These are phyloP conservation scores for Sebastes hubbsi DNA, from an alignment of 2,797 vertebrate species.

Conservation along the genomic window DNA sequence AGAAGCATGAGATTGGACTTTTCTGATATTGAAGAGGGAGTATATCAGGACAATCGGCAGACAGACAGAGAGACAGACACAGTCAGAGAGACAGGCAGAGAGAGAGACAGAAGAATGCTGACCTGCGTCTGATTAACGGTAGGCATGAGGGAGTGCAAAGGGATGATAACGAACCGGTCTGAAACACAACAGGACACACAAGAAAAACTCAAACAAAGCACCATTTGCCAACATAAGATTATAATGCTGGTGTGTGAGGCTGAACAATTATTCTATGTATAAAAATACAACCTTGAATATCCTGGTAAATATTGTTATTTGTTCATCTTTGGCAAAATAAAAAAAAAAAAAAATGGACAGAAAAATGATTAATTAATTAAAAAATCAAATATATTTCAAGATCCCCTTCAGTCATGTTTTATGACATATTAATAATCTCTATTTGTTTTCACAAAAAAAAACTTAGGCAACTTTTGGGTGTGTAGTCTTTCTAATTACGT, in stretches of 20 bases:
- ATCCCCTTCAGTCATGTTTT: not conserved
- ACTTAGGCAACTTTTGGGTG: too few species aligned
- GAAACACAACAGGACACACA: slow-evolving; percentile 75
- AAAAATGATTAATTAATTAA: not conserved
- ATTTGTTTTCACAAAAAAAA: not conserved
- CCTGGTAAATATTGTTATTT: not conserved
- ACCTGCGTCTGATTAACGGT: slow-evolving; percentile 98
- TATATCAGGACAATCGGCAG: not conserved
- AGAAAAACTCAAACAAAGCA: slow-evolving; percentile 26
- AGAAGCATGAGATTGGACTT: slow-evolving; percentile 41
- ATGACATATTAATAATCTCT: not conserved
- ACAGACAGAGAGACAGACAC: not conserved
- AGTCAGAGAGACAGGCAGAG: not conserved
- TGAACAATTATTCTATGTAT: not conserved
- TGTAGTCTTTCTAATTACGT: too few species aligned
- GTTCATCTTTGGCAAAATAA: not conserved
- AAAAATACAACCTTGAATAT: not conserved
- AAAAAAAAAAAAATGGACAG: not conserved
- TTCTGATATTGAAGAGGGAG: slow-evolving; percentile 16
- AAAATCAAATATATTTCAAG: not conserved
- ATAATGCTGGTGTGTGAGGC: not conserved
- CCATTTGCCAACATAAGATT: not conserved
- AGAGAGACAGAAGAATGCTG: slow-evolving; percentile 41
- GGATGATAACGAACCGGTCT: slow-evolving; percentile 96
- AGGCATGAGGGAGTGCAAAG: slow-evolving; percentile 97